Percentiles rank a stretch among this genome's conserved stretches.
These are phyloP conservation scores for Chelidonichthys spinosus DNA, from an alignment of 2,797 vertebrate species.

Conservation along the genomic window DNA sequence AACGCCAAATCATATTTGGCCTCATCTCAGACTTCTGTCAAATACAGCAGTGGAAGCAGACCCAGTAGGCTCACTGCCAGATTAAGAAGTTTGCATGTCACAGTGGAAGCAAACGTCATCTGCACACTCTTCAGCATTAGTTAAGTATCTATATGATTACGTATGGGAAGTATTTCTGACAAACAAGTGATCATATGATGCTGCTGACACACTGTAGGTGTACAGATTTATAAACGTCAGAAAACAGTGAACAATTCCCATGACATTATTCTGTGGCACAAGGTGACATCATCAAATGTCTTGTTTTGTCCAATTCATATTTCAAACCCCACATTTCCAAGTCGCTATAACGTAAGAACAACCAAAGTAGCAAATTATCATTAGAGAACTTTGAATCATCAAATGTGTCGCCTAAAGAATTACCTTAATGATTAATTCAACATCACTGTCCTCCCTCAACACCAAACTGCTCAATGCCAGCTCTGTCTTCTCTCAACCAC, in stretches of 20 bases:
- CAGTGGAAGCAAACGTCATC: constrained; percentile 11
- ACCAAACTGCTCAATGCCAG: constrained; percentile 65
- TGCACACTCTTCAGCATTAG: not conserved
- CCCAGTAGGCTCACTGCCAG: not conserved
- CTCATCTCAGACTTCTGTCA: constrained; percentile 20
- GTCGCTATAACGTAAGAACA: not conserved
- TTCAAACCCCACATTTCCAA: not conserved
- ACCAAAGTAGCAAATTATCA: not conserved
- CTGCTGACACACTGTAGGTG: not conserved
- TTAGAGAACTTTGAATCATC: not conserved
- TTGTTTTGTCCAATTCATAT: not conserved
- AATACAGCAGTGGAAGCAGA: constrained; percentile 18
- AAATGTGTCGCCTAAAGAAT: not conserved
- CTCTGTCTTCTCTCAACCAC: constrained; percentile 73
- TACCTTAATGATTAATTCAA: not conserved
- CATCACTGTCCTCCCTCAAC: constrained; percentile 23
- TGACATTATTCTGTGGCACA: not conserved
- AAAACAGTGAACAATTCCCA: not conserved
- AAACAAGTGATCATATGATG: not conserved
- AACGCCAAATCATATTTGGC: constrained; percentile 38
- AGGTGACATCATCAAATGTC: not conserved
- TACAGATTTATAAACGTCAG: no score
- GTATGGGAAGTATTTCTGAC: not conserved
- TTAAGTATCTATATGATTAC: not conserved
- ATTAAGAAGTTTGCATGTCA: constrained; percentile 15